A percentile compares a stretch with the other conserved stretches of the same genome.
Evolutionary conservation across 2,888 invertebrate species (phyloP).

Genomic region (Acronicta psi): DNA sequence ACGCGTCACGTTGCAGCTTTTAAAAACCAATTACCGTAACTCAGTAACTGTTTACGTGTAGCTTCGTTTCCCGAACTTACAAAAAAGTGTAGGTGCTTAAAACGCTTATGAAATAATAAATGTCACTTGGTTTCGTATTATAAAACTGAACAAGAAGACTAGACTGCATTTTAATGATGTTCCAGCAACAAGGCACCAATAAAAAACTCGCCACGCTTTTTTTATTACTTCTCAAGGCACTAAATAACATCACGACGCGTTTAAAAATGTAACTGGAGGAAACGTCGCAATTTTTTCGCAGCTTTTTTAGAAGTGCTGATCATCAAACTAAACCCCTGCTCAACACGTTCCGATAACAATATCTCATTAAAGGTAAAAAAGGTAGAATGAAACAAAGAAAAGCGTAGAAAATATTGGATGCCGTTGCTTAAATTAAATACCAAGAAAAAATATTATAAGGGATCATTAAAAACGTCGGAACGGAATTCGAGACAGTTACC

Average conservation of each 20-base stretch:
- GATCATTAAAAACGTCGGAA: constrained; percentile 49
- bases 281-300: constrained; percentile 25
- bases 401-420: constrained; percentile 37
- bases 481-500: constrained; percentile 28
- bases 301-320: constrained; percentile 49
- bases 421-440: constrained; percentile 50
- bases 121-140: too few relatives aligned
- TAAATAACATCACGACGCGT: constrained; percentile 38
- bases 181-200: constrained; percentile 8
- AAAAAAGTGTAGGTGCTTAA: not conserved
- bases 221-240: constrained; percentile 24
- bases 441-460: constrained; percentile 53
- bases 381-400: constrained; percentile 38
- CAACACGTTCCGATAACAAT: constrained; percentile 56
- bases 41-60: constrained; percentile 48
- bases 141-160: too few relatives aligned
- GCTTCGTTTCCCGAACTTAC: constrained; percentile 7
- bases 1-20: constrained; percentile 71
- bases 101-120: too few relatives aligned
- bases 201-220: constrained; percentile 4
- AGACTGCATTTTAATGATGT: not conserved
- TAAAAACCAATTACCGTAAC: constrained; percentile 70
- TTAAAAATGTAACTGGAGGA: constrained; percentile 26
- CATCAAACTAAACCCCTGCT: constrained; percentile 51
- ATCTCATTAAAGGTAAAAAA: constrained; percentile 41